These are phyloP conservation scores for Perca schrenkii DNA, from an alignment of 2,113 vertebrate genomes.

Conservation along the genomic window DNA sequence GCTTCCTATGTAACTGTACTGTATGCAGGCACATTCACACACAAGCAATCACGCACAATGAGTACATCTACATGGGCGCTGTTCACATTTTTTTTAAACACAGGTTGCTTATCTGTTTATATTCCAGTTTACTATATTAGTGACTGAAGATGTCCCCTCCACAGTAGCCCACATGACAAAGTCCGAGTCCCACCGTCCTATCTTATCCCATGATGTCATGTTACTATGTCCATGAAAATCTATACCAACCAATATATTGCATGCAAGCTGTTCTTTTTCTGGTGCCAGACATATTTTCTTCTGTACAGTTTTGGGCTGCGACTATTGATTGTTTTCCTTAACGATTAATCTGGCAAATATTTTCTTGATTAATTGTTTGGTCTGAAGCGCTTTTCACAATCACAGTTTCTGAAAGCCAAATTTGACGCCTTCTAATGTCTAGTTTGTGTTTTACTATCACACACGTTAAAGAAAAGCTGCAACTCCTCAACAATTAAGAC, in stretches of 20 bases:
- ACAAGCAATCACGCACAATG: constrained; percentile 34
- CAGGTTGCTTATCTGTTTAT: background rate
- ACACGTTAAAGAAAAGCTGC: background rate
- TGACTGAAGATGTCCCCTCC: background rate
- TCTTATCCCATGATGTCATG: background rate
- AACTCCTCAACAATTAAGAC: background rate
- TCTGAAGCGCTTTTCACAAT: background rate
- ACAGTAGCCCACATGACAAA: background rate
- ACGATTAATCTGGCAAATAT: background rate
- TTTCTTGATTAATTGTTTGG: background rate
- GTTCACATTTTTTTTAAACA: constrained; percentile 37
- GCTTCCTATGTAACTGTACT: constrained; percentile 66
- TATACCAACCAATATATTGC: no score
- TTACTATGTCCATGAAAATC: background rate
- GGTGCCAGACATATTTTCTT: background rate
- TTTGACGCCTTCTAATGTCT: background rate
- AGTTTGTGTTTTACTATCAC: background rate
- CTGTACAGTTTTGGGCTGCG: background rate
- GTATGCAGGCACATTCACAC: constrained; percentile 51
- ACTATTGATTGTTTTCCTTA: background rate
- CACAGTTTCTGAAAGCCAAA: background rate
- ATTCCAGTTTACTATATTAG: background rate
- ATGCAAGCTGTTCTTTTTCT: background rate
- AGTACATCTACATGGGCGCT: background rate
- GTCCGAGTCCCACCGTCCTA: background rate